Evolutionary conservation across 2,888 invertebrate species (phyloP).

Genomic region (Polyommatus iphigenia): DNA sequence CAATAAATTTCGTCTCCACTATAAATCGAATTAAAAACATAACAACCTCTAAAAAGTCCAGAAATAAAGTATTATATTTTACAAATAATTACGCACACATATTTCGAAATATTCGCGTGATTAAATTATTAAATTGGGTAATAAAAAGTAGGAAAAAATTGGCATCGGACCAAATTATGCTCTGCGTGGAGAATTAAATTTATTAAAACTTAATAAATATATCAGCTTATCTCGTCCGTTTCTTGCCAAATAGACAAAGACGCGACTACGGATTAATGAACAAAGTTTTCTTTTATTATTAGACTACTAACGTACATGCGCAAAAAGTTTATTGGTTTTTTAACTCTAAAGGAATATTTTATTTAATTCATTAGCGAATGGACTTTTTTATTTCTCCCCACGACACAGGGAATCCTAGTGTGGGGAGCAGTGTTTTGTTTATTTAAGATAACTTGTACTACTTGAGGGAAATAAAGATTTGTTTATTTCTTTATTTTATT

Average conservation of each 20-base stretch:
- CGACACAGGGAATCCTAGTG: too few relatives aligned
- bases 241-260: constrained; percentile 22
- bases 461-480: too few relatives aligned
- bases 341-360: neutral
- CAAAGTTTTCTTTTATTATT: constrained; percentile 69
- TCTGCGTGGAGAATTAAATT: constrained; percentile 26
- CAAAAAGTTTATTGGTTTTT: neutral
- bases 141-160: constrained; percentile 31
- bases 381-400: too few relatives aligned
- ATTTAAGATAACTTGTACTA: too few relatives aligned
- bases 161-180: constrained; percentile 26
- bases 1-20: constrained; percentile 4
- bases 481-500: too few relatives aligned
- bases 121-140: constrained; percentile 30
- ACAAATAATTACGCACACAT: constrained; percentile 20
- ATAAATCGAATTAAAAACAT: constrained; percentile 17
- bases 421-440: too few relatives aligned
- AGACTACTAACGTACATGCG: constrained; percentile 49
- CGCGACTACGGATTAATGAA: constrained; percentile 52
- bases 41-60: constrained; percentile 16
- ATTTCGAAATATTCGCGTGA: constrained; percentile 24
- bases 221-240: constrained; percentile 21
- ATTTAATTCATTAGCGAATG: too few relatives aligned
- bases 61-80: constrained; percentile 24
- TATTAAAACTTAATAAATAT: constrained; percentile 32